A percentile compares a stretch with the other conserved stretches of the same genome.
These are phyloP conservation scores for Aplidium turbinatum DNA, from an alignment of 23 tunicate species.

Conservation along the genomic window DNA sequence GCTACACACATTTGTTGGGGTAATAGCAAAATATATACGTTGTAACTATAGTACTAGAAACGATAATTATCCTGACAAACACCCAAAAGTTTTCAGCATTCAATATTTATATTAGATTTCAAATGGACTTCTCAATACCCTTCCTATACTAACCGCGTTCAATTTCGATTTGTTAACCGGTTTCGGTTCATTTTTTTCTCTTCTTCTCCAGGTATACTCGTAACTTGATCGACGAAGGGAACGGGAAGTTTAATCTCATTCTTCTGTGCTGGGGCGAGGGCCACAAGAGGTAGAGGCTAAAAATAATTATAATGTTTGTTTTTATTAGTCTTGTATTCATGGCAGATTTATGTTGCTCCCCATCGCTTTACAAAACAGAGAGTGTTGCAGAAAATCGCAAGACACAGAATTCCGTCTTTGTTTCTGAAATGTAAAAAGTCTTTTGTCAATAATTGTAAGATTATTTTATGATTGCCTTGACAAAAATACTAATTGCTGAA, in stretches of 20 bases:
- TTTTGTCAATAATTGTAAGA: no score
- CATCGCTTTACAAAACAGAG: no score
- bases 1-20: background rate
- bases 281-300: slow-evolving; percentile 79
- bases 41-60: no score
- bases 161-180: background rate
- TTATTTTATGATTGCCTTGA: no score
- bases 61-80: no score
- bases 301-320: background rate
- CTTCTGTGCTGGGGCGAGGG: slow-evolving; percentile 75
- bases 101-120: no score
- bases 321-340: background rate
- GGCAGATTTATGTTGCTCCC: background rate
- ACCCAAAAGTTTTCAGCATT: no score
- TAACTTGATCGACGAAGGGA: slow-evolving; percentile 67
- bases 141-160: no score
- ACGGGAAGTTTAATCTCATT: slow-evolving; percentile 77
- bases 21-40: background rate
- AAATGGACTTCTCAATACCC: background rate
- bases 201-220: slow-evolving; percentile 85
- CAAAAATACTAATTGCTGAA: no score
- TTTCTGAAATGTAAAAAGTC: background rate
- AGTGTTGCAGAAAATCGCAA: background rate
- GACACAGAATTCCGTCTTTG: background rate
- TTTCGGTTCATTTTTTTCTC: background rate